phyloP scores from a whole-genome alignment of 2,113 vertebrate species.

The Charadrius vociferus region DNA sequence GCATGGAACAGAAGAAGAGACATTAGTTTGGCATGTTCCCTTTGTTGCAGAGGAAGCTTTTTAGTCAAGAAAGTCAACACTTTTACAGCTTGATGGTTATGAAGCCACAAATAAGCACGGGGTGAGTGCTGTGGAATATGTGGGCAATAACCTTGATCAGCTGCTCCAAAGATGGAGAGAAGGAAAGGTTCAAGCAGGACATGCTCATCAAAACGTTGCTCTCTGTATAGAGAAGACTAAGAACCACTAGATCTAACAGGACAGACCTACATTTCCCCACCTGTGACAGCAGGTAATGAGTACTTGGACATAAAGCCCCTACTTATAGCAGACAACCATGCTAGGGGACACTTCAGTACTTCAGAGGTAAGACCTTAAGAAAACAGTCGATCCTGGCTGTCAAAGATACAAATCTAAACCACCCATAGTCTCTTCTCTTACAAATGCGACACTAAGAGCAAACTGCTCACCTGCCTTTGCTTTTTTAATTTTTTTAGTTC shows the following conservation, averaged over 20 bases:
- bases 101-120: background rate
- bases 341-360: background rate
- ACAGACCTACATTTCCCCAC: background rate
- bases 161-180: background rate
- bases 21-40: background rate
- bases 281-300: background rate
- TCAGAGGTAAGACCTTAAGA: background rate
- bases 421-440: background rate
- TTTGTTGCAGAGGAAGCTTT: background rate
- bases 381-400: background rate
- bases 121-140: background rate
- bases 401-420: background rate
- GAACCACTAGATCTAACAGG: background rate
- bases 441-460: background rate
- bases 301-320: background rate
- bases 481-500: background rate
- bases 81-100: background rate
- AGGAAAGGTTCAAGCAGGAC: background rate
- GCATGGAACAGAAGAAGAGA: slow-evolving; percentile 30
- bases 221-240: background rate
- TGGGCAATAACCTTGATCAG: background rate
- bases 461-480: background rate
- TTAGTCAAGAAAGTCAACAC: background rate
- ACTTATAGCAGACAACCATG: background rate
- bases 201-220: background rate